Evolutionary conservation across 1,140 invertebrate species (phyloP), one percentile per base, ranked within the genome.

Genomic region (Latrodectus geometricus): DNA sequence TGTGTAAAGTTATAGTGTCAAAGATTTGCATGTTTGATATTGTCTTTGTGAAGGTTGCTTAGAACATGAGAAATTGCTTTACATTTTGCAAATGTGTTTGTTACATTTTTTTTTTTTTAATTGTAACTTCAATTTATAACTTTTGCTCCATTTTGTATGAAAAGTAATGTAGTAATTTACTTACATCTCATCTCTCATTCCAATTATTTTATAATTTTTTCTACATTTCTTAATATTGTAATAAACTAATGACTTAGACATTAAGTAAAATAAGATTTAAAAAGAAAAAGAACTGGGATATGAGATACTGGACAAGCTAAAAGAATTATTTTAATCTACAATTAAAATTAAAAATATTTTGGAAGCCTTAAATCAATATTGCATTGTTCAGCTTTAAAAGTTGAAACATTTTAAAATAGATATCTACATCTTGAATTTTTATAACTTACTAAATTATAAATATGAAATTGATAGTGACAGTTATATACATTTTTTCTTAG

Each of bases 281-380:
- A 61, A 61, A 14, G 54, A n/a, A 35, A 65, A 65, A 15, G 68
- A 23, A 70, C 12, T 73, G 52, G 50, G 73, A 75, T 75, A 75
- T 75, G 73, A 75, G 49, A 50, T 20, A 56, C 73, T 75, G 73
- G 73, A 75, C 50, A 50, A 50, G n/a, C 2, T n/a, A 69, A 69
- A 61, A 8, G 17, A 35, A 35, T 35, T 35, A 35, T 35, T 15
- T 14, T 65, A 14, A 65, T 65, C n/a, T 65, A 65, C 12, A 65
- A 65, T 65, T 65, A 3, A 65, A n/a, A n/a, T n/a, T n/a, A n/a
- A n/a, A n/a, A 65, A n/a, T 7, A 65, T 65, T 65, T 65, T 15
- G 1, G n/a, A 65, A 65, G n/a, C 12, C n/a, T 65, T 65, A 15
- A n/a, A 65, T 35, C 35, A 35, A 35, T 35, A 35, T 35, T 35